These are phyloP conservation scores for Hycleus cichorii DNA, from an alignment of 1,140 invertebrate genomes.

Conservation along the genomic window DNA sequence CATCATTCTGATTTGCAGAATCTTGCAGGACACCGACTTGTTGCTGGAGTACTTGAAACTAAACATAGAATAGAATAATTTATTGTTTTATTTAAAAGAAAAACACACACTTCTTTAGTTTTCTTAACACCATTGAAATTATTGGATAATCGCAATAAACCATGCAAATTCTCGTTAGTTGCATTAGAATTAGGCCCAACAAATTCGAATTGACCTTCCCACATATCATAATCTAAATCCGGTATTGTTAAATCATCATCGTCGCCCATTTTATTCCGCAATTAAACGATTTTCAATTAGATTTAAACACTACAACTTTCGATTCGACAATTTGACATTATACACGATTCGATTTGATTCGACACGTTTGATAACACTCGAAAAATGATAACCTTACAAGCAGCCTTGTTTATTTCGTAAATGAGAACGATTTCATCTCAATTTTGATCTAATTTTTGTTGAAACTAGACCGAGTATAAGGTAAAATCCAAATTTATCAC, in stretches of 20 bases:
- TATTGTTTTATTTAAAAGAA: neutral
- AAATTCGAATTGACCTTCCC: slow-evolving; percentile 81
- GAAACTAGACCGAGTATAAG: no score
- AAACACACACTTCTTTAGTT: neutral
- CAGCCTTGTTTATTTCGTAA: no score
- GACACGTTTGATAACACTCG: no score
- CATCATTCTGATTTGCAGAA: slow-evolving; percentile 72
- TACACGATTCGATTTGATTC: no score
- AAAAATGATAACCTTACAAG: no score
- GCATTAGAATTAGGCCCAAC: slow-evolving; percentile 45
- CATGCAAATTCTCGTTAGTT: slow-evolving; percentile 16
- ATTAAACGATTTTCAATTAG: no score
- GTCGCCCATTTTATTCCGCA: slow-evolving; percentile 7
- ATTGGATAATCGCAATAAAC: slow-evolving; percentile 30
- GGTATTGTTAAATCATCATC: slow-evolving; percentile 41
- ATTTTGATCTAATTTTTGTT: no score
- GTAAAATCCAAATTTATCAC: no score
- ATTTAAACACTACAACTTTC: no score
- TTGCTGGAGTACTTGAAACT: slow-evolving; percentile 86
- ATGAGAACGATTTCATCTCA: no score
- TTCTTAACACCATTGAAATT: slow-evolving; percentile 49
- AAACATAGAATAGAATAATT: slow-evolving; percentile 26
- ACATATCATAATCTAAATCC: slow-evolving; percentile 74
- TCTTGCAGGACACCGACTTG: slow-evolving; percentile 81
- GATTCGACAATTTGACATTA: no score